Percentiles rank a stretch among this genome's conserved stretches.
These are phyloP conservation scores for Bujurquina vittata DNA, from an alignment of 2,113 vertebrate genomes.

Conservation along the genomic window DNA sequence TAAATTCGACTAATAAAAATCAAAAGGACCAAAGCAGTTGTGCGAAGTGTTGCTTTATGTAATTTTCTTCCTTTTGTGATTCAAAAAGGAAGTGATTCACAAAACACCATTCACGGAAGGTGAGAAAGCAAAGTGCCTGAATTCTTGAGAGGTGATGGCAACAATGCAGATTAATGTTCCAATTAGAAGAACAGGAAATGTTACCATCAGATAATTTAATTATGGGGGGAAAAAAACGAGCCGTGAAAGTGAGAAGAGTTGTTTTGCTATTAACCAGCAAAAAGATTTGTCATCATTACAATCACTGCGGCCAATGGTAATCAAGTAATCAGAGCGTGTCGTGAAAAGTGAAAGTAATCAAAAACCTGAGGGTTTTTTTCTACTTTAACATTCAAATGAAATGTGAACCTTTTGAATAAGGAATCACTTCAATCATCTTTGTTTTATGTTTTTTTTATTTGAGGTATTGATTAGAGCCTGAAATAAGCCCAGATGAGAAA, in stretches of 20 bases:
- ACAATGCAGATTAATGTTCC: constrained; percentile 14
- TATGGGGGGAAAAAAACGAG: not conserved
- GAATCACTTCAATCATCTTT: not conserved
- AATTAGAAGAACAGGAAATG: not conserved
- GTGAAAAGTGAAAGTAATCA: constrained; percentile 23
- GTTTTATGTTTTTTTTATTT: constrained; percentile 8
- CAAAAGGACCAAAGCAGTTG: constrained; percentile 19
- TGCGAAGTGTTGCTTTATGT: constrained; percentile 39
- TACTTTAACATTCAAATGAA: constrained; percentile 28
- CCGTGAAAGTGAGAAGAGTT: not conserved
- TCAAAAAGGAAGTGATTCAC: constrained; percentile 31
- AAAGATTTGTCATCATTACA: constrained; percentile 29
- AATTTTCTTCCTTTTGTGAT: constrained; percentile 20
- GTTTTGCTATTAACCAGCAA: not conserved
- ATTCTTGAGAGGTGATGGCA: not conserved
- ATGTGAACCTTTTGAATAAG: constrained; percentile 31
- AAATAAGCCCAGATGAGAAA: not conserved
- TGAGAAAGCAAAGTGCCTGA: constrained; percentile 22
- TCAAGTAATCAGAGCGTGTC: constrained; percentile 46
- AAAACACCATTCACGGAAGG: constrained; percentile 13
- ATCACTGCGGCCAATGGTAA: constrained; percentile 34
- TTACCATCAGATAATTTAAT: not conserved
- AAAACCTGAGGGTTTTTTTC: constrained; percentile 14
- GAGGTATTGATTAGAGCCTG: constrained; percentile 29
- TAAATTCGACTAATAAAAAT: constrained; percentile 48